phyloP scores from a whole-genome alignment of 2,888 invertebrate species.

The Drosophila aldrichi region DNA sequence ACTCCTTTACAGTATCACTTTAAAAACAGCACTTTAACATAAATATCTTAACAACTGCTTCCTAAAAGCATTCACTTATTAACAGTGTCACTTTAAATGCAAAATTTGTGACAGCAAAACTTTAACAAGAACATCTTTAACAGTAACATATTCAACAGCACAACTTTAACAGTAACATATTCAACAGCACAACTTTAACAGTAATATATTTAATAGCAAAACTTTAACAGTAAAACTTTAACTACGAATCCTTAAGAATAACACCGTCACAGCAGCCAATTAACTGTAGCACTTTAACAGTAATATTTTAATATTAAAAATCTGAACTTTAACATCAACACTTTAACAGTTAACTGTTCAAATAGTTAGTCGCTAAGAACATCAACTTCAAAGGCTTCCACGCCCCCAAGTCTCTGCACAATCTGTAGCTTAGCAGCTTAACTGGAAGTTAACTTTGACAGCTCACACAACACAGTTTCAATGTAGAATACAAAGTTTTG shows the following conservation, averaged over 20 bases:
- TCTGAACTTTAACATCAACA: slow-evolving; percentile 1
- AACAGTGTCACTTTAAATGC: too few relatives aligned
- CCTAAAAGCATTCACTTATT: too few relatives aligned
- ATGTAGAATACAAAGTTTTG: neutral
- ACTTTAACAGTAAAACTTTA: too few relatives aligned
- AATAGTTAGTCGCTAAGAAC: neutral
- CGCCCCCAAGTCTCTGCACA: neutral
- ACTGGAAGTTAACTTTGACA: slow-evolving; percentile 1
- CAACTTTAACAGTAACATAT: too few relatives aligned
- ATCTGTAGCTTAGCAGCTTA: neutral
- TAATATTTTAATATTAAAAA: neutral
- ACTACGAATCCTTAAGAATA: neutral
- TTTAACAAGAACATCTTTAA: too few relatives aligned
- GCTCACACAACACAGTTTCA: slow-evolving; percentile 1
- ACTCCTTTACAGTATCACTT: too few relatives aligned
- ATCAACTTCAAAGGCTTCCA: neutral
- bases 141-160: too few relatives aligned
- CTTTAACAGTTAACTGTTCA: neutral
- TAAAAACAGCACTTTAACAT: too few relatives aligned
- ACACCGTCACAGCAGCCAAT: neutral
- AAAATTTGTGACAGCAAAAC: too few relatives aligned
- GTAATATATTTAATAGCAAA: too few relatives aligned
- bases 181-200: too few relatives aligned
- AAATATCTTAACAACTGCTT: neutral
- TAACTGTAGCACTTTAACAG: neutral